Evolutionary conservation across 2,797 vertebrate genomes (phyloP), one percentile per base, ranked within the genome.

Genomic region (Lycodopsis pacificus): DNA sequence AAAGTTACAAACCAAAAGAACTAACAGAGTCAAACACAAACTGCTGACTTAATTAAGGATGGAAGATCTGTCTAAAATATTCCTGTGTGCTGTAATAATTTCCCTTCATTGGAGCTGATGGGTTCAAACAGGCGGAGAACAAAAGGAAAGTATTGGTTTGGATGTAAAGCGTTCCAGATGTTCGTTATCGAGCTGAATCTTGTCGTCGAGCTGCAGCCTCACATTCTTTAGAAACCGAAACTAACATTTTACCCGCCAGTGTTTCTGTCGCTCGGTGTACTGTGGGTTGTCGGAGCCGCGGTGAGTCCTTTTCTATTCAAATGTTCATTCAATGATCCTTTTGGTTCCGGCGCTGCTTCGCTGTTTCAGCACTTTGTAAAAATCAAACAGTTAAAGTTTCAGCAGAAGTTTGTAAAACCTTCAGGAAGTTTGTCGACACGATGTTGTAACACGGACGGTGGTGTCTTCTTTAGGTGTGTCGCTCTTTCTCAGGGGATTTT

Each of bases 191-290:
- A 36, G 57, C 17, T 20, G 30, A n/a, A 34, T 5, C 7, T 20
- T 20, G 30, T 19, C 17, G 17, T 5, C 30, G 30, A 30, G 30
- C 30, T 32, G 30, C 30, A 30, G 30, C 30, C 30, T 32, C 30
- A 5, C 30, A 5, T 32, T 32, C 30, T 32, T 5, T 32, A 30
- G 3, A 58, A 58, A 5, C 9, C 32, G 32, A n/a, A 58, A 36
- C 9, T 7, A 5, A 58, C 3, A n/a, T 19, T 2, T 17, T 17
- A 15, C 8, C 25, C 53, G 3, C 13, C 12, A 53, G 0, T 20
- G 4, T 58, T 1, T 11, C 32, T 34, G 5, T 11, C 5, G 19
- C 19, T 25, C 6, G 32, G 32, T 13, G 4, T 17, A 53, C 27
- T 56, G 15, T 10, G 30, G 54, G 22, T 20, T 36, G 32, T 36